A percentile compares a stretch with the other conserved stretches of the same genome.
These are phyloP conservation scores for Malurus cyaneus DNA, from an alignment of 2,113 vertebrate genomes.

Conservation along the genomic window DNA sequence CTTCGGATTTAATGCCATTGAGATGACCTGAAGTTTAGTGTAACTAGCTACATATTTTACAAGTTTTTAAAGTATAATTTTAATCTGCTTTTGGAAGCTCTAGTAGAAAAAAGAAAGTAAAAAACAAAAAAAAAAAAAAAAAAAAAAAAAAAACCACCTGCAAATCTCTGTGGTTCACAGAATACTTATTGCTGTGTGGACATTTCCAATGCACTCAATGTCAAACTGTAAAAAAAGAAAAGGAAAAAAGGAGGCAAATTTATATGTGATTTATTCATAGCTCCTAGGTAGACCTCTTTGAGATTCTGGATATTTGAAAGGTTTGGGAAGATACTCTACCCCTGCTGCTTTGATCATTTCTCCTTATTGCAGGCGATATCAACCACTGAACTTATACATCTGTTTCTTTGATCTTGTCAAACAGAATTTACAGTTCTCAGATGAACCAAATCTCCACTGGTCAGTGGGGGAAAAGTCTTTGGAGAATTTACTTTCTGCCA, in stretches of 20 bases:
- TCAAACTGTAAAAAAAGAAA: slow-evolving; percentile 50
- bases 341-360: slow-evolving; percentile 74
- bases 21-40: neutral
- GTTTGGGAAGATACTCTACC: slow-evolving; percentile 63
- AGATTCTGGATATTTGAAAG: slow-evolving; percentile 74
- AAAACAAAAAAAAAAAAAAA: slow-evolving; percentile 50
- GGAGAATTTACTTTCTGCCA: slow-evolving; percentile 64
- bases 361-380: slow-evolving; percentile 59
- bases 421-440: slow-evolving; percentile 78
- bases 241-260: slow-evolving; percentile 60
- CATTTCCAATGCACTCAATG: slow-evolving; percentile 62
- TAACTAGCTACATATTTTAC: neutral
- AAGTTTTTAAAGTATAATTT: slow-evolving; percentile 28
- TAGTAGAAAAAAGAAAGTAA: slow-evolving; percentile 28
- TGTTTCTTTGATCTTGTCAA: slow-evolving; percentile 79
- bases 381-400: slow-evolving; percentile 68
- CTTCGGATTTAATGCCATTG: neutral
- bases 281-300: slow-evolving; percentile 70
- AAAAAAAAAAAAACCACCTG: slow-evolving; percentile 4
- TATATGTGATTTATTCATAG: slow-evolving; percentile 75
- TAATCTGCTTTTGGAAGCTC: slow-evolving; percentile 50
- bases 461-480: slow-evolving; percentile 69
- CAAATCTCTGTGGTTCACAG: slow-evolving; percentile 55
- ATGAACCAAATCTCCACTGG: slow-evolving; percentile 77
- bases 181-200: slow-evolving; percentile 62